Conservation (phyloP, 2,888 invertebrate genomes). For the Melanotus villosus region DNA sequence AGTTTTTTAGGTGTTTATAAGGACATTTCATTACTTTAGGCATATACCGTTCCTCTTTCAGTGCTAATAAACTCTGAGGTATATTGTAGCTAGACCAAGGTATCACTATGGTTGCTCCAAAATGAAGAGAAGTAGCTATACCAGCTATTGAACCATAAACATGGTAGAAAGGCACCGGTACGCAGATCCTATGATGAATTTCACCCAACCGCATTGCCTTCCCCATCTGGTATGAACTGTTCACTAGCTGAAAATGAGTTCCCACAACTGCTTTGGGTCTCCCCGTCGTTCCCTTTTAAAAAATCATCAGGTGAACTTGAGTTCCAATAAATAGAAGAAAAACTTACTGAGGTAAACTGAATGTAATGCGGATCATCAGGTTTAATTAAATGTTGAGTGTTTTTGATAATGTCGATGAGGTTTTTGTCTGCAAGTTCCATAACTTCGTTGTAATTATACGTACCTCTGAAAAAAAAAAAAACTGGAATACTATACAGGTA, state of each 20-base stretch:
- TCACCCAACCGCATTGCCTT: conserved; percentile 67
- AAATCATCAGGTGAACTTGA: no score
- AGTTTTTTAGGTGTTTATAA: no score
- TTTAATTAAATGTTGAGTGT: not conserved
- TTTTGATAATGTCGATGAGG: not conserved
- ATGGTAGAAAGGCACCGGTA: conserved; percentile 87
- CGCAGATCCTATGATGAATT: conserved; percentile 71
- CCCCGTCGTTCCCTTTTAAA: conserved; percentile 72
- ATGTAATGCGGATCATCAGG: conserved; percentile 20
- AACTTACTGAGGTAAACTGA: conserved; percentile 22
- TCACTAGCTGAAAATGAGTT: conserved; percentile 81
- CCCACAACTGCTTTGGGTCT: conserved; percentile 82
- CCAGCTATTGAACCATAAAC: conserved; percentile 82
- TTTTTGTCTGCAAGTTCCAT: not conserved
- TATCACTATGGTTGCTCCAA: conserved; percentile 75
- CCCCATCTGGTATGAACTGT: conserved; percentile 80
- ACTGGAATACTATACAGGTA: no score
- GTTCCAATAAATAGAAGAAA: no score
- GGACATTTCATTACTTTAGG: no score
- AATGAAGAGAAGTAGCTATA: conserved; percentile 72
- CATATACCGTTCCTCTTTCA: conserved; percentile 71
- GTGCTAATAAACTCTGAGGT: conserved; percentile 73
- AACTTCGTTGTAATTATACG: conserved; percentile 4
- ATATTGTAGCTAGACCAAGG: conserved; percentile 76
- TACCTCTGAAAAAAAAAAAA: conserved; percentile 5